These are phyloP conservation scores for Tiliacea citrago DNA, from an alignment of 2,888 invertebrate genomes.

Conservation along the genomic window DNA sequence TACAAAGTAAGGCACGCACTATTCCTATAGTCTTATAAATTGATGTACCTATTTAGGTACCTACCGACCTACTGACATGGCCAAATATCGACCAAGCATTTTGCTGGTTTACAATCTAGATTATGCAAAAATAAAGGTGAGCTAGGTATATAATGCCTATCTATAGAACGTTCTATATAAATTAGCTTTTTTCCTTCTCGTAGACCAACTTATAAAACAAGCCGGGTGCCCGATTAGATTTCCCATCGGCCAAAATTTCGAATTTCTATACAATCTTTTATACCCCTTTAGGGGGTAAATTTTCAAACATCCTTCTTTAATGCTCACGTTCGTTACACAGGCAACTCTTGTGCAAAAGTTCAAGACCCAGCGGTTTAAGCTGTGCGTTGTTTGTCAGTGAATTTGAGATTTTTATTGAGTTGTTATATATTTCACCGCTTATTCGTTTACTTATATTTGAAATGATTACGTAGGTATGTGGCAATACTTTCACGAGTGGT, in stretches of 20 bases:
- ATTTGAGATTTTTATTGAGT: background rate
- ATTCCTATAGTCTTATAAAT: slow-evolving; percentile 17
- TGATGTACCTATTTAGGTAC: background rate
- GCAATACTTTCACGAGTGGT: background rate
- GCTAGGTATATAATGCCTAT: background rate
- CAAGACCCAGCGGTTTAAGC: background rate
- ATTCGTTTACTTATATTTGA: background rate
- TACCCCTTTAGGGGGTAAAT: background rate
- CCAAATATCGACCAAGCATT: slow-evolving; percentile 36
- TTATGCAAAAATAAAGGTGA: slow-evolving; percentile 5
- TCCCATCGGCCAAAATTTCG: background rate
- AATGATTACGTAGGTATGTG: background rate
- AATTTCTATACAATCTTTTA: background rate
- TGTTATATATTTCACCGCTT: background rate
- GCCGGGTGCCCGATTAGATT: background rate
- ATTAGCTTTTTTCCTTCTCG: background rate
- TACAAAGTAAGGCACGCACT: slow-evolving; percentile 18
- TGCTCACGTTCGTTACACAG: background rate
- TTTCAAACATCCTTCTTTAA: background rate
- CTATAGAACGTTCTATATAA: background rate
- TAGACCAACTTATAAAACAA: background rate
- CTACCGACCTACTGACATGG: background rate
- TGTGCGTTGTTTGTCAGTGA: too few species aligned
- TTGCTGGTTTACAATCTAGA: background rate
- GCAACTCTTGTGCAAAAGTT: background rate